A percentile compares a stretch with the other conserved stretches of the same genome.
phyloP scores from a whole-genome alignment of 2,797 vertebrate genomes.

The Tauraco hartlaubi region DNA sequence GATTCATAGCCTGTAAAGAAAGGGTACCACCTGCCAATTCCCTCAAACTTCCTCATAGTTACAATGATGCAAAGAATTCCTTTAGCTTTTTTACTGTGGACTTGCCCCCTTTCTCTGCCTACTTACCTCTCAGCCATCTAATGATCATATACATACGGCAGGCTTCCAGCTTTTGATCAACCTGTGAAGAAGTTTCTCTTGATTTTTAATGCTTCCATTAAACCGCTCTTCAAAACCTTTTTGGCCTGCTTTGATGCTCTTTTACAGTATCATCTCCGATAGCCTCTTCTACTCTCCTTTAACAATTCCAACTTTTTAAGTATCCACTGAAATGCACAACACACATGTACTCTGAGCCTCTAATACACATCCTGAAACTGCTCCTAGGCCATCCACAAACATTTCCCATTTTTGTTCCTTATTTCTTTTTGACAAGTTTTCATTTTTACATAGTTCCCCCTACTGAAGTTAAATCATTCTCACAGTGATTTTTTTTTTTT shows the following conservation, averaged over 20 bases:
- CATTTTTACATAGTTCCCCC: not conserved
- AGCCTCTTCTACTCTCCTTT: not conserved
- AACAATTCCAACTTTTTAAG: not conserved
- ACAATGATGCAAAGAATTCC: not conserved
- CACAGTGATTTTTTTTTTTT: not conserved
- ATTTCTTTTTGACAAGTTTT: not conserved
- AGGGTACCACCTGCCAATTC: not conserved
- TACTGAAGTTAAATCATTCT: not conserved
- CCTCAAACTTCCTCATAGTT: not conserved
- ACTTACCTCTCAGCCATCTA: not conserved
- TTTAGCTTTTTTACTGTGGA: not conserved
- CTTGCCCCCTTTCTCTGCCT: not conserved
- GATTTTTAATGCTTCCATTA: not conserved
- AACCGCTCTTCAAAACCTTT: not conserved
- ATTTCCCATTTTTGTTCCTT: not conserved
- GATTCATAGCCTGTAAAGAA: not conserved
- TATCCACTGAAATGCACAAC: not conserved
- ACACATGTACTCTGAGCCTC: too few species aligned
- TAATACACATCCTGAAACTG: not conserved
- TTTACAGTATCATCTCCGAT: not conserved
- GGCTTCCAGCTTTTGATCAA: not conserved
- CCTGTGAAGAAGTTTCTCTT: not conserved
- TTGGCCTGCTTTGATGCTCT: not conserved
- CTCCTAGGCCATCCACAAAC: not conserved
- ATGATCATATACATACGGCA: not conserved